Evolutionary conservation across 37 sponge, comb jelly and placozoan genomes (phyloP).

Genomic region (Diacarnus erythraeanus): DNA sequence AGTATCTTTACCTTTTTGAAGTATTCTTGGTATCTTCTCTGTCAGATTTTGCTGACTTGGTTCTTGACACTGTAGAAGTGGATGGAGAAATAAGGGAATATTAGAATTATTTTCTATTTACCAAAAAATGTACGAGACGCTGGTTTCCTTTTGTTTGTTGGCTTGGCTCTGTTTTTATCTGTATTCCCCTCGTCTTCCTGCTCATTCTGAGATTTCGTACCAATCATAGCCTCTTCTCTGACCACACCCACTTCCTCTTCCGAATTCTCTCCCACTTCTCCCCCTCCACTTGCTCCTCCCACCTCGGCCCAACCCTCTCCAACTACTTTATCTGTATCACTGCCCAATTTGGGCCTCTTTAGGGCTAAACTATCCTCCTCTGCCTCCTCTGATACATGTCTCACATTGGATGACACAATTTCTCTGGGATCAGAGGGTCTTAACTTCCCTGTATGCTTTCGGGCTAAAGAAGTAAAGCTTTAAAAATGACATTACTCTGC

Average conservation of each 20-base stretch:
- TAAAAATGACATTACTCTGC: neutral
- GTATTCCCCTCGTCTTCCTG: too few species aligned
- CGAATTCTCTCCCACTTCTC: neutral
- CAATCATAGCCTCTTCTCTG: neutral
- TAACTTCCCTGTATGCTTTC: conserved; percentile 48
- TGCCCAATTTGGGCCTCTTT: neutral
- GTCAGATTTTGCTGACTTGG: too few species aligned
- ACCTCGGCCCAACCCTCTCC: neutral
- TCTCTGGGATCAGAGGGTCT: neutral
- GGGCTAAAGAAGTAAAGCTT: conserved; percentile 8
- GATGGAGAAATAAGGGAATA: too few species aligned
- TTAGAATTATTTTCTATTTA: too few species aligned
- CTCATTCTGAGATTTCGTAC: neutral
- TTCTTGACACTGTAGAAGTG: too few species aligned
- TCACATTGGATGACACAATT: neutral
- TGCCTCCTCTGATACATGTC: neutral
- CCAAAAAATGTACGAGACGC: too few species aligned
- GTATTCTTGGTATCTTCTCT: too few species aligned
- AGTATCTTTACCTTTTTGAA: too few species aligned
- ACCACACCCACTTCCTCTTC: too few species aligned
- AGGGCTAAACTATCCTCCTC: neutral
- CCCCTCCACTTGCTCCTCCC: neutral
- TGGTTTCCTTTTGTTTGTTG: too few species aligned
- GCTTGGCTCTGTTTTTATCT: too few species aligned
- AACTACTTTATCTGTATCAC: neutral